Evolutionary conservation across 2,888 invertebrate species (phyloP).

Genomic region (Lepidocyrtoides sp.): DNA sequence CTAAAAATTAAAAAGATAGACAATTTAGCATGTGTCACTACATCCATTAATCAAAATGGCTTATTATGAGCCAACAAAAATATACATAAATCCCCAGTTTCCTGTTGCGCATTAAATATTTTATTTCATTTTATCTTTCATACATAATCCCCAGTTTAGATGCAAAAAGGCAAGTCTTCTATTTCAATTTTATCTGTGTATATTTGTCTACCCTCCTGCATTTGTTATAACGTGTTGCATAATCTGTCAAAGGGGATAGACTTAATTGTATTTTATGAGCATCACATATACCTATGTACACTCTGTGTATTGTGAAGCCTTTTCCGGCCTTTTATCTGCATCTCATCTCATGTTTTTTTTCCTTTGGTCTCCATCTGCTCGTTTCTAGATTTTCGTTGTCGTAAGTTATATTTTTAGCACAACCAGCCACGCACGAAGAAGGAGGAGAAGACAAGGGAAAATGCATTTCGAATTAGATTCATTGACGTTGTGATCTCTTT

Average conservation of each 20-base stretch:
- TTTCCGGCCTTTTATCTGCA: conserved; percentile 41
- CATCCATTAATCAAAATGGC: conserved; percentile 60
- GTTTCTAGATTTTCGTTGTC: background rate
- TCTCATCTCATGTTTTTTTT: background rate
- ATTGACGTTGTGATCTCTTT: conserved; percentile 43
- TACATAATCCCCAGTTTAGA: background rate
- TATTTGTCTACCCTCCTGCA: background rate
- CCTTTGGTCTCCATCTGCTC: conserved; percentile 21
- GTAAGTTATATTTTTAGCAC: conserved; percentile 49
- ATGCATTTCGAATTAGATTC: conserved; percentile 16
- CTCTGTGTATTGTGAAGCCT: background rate
- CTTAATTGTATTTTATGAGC: background rate
- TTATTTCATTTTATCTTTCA: conserved; percentile 20
- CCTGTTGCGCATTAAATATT: conserved; percentile 27
- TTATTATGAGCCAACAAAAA: background rate
- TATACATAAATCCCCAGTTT: conserved; percentile 52
- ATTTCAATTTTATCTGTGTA: background rate
- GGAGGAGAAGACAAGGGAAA: background rate
- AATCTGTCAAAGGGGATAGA: background rate
- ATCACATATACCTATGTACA: background rate
- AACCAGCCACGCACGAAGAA: conserved; percentile 1
- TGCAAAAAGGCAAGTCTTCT: background rate
- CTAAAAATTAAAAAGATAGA: conserved; percentile 86
- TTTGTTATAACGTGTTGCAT: background rate
- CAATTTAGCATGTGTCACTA: conserved; percentile 52